Base-by-base conservation (phyloP, 2,888 invertebrate species). In the Cataglyphis cursor region DNA sequence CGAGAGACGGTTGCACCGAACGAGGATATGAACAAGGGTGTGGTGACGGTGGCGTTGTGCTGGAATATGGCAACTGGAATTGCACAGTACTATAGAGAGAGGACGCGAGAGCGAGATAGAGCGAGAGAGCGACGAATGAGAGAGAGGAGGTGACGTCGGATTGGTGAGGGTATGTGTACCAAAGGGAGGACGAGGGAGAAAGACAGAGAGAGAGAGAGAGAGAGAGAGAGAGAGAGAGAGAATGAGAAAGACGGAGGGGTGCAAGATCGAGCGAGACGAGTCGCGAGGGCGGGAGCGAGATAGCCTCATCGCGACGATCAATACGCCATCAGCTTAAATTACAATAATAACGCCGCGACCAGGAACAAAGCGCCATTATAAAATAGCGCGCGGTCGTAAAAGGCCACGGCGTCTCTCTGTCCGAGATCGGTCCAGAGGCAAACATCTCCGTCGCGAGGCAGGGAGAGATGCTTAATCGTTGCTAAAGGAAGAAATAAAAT, bases 251-350 rank as follows among this genome's bases (percentile, higher is more conserved):
- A 44, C 18, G 44, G 80, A 35, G 41, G 10, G 28, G 28, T 76
- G 48, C 54, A 44, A 41, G 66, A 68, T 59, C 65, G 72, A 83
- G 66, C 51, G 75, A 64, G 62, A 44, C 83, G 83, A 84, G 85
- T 85, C 85, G 28, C 81, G 61, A 57, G 66, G 78, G 87, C 28
- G 78, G 59, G 74, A 84, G 28, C 64, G 83, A 81, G 84, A 85
- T 82, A 83, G 85, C 86, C 84, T 86, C 86, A 86, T 86, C 84
- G 51, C 87, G 86, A 84, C 90, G 91, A 93, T 93, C 92, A 91
- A 93, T 92, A 90, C 91, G 86, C 89, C 91, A 92, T 91, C 91
- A 91, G 91, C 90, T 92, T 90, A 90, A 92, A 92, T 91, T 91
- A 92, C 91, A 92, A 93, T 93, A 92, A 93, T 89, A 91, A 90